phyloP scores from a whole-genome alignment of 2,888 invertebrate genomes.

The Orchesella flavescens region DNA sequence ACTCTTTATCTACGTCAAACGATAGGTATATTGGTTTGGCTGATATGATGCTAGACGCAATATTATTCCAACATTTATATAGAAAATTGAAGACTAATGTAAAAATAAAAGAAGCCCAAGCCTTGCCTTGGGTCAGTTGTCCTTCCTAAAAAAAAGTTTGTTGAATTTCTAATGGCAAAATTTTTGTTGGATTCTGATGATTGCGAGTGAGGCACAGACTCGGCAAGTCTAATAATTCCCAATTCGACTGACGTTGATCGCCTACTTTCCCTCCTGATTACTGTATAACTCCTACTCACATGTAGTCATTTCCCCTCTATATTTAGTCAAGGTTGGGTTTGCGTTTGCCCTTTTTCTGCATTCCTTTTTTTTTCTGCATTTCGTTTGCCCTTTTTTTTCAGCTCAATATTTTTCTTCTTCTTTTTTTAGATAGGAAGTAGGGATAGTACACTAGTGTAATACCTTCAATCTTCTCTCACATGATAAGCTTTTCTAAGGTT shows the following conservation, averaged over 20 bases:
- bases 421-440: too few species aligned
- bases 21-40: too few species aligned
- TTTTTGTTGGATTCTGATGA: too few species aligned
- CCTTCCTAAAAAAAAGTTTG: constrained; percentile 1
- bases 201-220: constrained; percentile 33
- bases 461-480: constrained; percentile 23
- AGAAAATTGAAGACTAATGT: too few species aligned
- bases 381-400: constrained; percentile 15
- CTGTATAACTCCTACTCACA: constrained; percentile 24
- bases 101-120: too few species aligned
- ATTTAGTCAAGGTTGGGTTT: neutral
- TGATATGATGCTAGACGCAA: too few species aligned
- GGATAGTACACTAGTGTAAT: too few species aligned
- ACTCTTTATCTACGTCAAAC: too few species aligned
- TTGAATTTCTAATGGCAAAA: neutral
- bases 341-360: neutral
- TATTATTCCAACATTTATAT: too few species aligned
- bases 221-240: constrained; percentile 56
- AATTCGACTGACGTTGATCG: constrained; percentile 58
- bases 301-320: neutral
- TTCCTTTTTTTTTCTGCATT: too few species aligned
- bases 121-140: too few species aligned
- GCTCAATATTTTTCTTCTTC: neutral
- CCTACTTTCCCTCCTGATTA: constrained; percentile 48
- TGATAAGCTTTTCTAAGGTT: neutral